phyloP scores from a whole-genome alignment of 2,113 vertebrate genomes.

The Thunnus thynnus region DNA sequence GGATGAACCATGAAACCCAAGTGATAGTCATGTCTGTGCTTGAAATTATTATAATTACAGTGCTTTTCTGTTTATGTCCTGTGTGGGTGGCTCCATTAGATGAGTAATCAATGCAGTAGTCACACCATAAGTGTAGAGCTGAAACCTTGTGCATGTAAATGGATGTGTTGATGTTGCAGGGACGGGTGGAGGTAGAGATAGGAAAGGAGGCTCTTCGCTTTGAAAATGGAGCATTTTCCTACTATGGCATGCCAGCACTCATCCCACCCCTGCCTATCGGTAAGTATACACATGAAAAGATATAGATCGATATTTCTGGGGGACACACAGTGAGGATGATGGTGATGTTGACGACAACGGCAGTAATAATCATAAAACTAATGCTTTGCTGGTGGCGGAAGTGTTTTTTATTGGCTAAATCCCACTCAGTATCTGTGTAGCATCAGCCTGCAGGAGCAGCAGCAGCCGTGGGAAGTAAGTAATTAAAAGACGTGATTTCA shows the following conservation, averaged over 20 bases:
- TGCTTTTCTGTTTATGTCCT: slow-evolving; percentile 6
- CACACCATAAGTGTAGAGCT: not conserved
- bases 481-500: slow-evolving; percentile 81
- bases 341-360: slow-evolving; percentile 2
- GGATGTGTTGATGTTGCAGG: slow-evolving; percentile 82
- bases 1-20: not conserved
- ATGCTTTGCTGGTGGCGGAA: not conserved
- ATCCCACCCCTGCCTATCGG: slow-evolving; percentile 87
- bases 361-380: slow-evolving; percentile 1
- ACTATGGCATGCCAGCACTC: slow-evolving; percentile 95
- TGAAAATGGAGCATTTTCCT: slow-evolving; percentile 97
- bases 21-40: not conserved
- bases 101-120: slow-evolving; percentile 38
- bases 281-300: slow-evolving; percentile 69
- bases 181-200: slow-evolving; percentile 96
- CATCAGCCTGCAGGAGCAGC: slow-evolving; percentile 36
- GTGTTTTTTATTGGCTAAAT: slow-evolving; percentile 38
- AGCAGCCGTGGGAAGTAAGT: slow-evolving; percentile 65
- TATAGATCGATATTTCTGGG: slow-evolving; percentile 5
- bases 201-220: slow-evolving; percentile 96
- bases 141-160: slow-evolving; percentile 37
- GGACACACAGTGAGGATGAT: not conserved
- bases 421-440: slow-evolving; percentile 30
- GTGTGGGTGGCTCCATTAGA: slow-evolving; percentile 2
- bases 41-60: not conserved